Percentiles rank a stretch among this genome's conserved stretches.
These are phyloP conservation scores for Zaprionus lachaisei DNA, from an alignment of 1,140 invertebrate genomes.

Conservation along the genomic window DNA sequence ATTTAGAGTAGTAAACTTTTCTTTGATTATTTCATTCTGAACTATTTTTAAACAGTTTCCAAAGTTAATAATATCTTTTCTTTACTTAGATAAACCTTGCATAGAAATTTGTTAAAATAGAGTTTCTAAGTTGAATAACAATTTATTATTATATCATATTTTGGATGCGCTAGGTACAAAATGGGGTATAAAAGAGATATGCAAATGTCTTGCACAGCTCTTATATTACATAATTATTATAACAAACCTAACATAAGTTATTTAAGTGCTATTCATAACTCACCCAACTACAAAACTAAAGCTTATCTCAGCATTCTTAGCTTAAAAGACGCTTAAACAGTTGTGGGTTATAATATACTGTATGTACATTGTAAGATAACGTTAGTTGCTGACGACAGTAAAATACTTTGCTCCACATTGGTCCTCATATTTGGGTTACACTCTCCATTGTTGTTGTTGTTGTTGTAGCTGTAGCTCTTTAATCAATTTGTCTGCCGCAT, in stretches of 20 bases:
- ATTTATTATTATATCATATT: background rate
- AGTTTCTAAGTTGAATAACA: background rate
- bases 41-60: too few relatives aligned
- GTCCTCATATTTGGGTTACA: background rate
- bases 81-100: background rate
- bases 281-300: background rate
- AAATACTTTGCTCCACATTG: background rate
- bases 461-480: constrained; percentile 7
- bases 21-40: background rate
- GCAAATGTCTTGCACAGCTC: background rate
- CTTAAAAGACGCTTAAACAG: background rate
- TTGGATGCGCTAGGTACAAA: background rate
- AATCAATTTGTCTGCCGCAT: constrained; percentile 45
- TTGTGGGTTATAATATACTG: background rate
- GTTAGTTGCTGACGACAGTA: constrained; percentile 21
- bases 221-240: too few relatives aligned
- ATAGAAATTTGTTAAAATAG: background rate
- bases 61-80: too few relatives aligned
- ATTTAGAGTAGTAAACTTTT: too few relatives aligned
- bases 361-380: constrained; percentile 17
- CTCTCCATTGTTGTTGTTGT: background rate
- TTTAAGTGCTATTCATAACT: background rate
- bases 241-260: background rate
- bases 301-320: background rate
- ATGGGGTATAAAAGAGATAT: background rate